A percentile compares a stretch with the other conserved stretches of the same genome.
These are phyloP conservation scores for Celastrina argiolus DNA, from an alignment of 2,888 invertebrate genomes.

Conservation along the genomic window DNA sequence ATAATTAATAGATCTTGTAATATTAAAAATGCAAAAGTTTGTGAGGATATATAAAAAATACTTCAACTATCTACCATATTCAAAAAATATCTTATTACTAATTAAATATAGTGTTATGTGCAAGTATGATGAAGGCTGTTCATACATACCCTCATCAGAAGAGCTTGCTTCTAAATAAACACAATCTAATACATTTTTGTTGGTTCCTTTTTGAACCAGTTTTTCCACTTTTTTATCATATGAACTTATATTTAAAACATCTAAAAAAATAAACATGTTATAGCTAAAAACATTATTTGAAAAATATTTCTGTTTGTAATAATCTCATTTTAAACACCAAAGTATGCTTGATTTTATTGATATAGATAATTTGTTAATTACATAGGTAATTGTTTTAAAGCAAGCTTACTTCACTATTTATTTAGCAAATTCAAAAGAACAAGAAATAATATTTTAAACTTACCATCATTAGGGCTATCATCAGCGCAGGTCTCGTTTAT, in stretches of 20 bases:
- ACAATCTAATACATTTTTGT: slow-evolving; percentile 28
- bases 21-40: not conserved
- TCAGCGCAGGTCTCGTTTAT: not conserved
- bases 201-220: not conserved
- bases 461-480: not conserved
- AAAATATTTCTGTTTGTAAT: not conserved
- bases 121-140: not conserved
- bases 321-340: too few species aligned
- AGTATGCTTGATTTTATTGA: too few species aligned
- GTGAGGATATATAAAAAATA: not conserved
- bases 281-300: not conserved
- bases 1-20: not conserved
- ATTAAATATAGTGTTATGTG: not conserved
- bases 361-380: too few species aligned
- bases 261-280: slow-evolving; percentile 1
- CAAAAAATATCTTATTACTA: not conserved
- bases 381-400: too few species aligned
- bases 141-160: slow-evolving; percentile 52
- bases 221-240: not conserved
- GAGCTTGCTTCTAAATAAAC: slow-evolving; percentile 55
- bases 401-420: too few species aligned
- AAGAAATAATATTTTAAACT: not conserved
- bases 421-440: too few species aligned
- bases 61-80: not conserved
- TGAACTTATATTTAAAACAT: not conserved